A percentile compares a stretch with the other conserved stretches of the same genome.
These are phyloP conservation scores for Trichomalopsis sarcophagae DNA, from an alignment of 1,140 invertebrate genomes.

Conservation along the genomic window DNA sequence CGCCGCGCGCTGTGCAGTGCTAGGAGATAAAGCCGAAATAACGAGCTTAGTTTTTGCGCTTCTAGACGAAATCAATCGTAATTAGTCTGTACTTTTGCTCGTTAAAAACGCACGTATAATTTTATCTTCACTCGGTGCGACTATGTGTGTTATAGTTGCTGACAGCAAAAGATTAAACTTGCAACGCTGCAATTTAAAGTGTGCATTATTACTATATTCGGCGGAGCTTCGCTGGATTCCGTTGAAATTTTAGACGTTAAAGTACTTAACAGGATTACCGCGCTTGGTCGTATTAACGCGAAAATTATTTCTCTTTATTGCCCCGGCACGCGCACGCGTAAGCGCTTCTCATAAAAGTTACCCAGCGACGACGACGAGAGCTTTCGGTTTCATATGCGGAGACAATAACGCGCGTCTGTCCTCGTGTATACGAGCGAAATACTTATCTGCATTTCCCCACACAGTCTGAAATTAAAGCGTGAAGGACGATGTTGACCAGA, in stretches of 20 bases:
- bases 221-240: too few relatives aligned
- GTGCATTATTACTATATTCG: not conserved
- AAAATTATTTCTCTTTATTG: conserved; percentile 1
- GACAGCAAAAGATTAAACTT: too few relatives aligned
- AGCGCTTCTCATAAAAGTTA: not conserved
- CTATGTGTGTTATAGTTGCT: too few relatives aligned
- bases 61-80: not conserved
- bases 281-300: not conserved
- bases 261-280: not conserved
- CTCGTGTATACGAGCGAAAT: not conserved
- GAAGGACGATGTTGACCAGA: too few relatives aligned
- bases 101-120: too few relatives aligned
- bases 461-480: too few relatives aligned
- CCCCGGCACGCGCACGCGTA: not conserved
- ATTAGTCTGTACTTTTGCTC: too few relatives aligned
- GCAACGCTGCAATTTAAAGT: not conserved
- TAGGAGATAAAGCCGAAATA: not conserved
- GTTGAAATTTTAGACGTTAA: not conserved
- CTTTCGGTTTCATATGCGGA: too few relatives aligned
- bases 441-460: not conserved
- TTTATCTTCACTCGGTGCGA: too few relatives aligned
- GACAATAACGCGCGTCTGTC: not conserved
- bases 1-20: not conserved
- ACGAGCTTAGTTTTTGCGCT: not conserved
- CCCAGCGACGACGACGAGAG: not conserved